A percentile compares a stretch with the other conserved stretches of the same genome.
phyloP scores from a whole-genome alignment of 2,888 invertebrate species.

The Mesochorus sp. region DNA sequence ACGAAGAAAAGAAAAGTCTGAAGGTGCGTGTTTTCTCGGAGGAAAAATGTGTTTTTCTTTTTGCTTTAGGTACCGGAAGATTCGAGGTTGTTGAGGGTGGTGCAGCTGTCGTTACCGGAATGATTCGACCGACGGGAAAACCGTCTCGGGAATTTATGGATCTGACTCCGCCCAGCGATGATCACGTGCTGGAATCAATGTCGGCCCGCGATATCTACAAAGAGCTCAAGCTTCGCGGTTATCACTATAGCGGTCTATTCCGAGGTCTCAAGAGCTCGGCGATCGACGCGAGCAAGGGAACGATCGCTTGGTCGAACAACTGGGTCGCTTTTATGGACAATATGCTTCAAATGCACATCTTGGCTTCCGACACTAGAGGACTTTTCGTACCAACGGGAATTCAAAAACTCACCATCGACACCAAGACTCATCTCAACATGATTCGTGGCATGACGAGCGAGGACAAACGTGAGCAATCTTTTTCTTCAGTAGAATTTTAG shows the following conservation, averaged over 20 bases:
- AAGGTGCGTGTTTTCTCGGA: background rate
- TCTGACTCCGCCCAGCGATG: constrained; percentile 63
- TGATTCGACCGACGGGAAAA: constrained; percentile 85
- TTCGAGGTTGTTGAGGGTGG: constrained; percentile 87
- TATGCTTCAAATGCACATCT: constrained; percentile 86
- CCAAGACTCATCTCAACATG: constrained; percentile 79
- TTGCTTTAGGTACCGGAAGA: constrained; percentile 80
- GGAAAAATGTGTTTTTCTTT: too few species aligned
- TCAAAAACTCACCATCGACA: constrained; percentile 84
- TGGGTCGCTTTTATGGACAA: constrained; percentile 89
- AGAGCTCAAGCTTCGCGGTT: constrained; percentile 83
- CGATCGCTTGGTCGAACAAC: constrained; percentile 84
- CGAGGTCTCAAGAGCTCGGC: constrained; percentile 83
- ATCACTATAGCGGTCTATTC: constrained; percentile 83
- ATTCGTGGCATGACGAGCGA: constrained; percentile 68
- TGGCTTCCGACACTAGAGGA: constrained; percentile 81
- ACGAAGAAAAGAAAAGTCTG: background rate
- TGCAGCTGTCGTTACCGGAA: constrained; percentile 88
- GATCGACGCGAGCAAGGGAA: constrained; percentile 79
- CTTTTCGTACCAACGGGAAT: constrained; percentile 85
- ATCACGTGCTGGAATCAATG: constrained; percentile 69
- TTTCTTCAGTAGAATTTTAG: constrained; percentile 9
- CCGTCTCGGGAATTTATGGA: constrained; percentile 73
- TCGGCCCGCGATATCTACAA: constrained; percentile 80
- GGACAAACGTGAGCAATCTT: constrained; percentile 71